Base-by-base conservation (phyloP, 2,113 vertebrate genomes). In the Gasterosteus aculeatus region DNA sequence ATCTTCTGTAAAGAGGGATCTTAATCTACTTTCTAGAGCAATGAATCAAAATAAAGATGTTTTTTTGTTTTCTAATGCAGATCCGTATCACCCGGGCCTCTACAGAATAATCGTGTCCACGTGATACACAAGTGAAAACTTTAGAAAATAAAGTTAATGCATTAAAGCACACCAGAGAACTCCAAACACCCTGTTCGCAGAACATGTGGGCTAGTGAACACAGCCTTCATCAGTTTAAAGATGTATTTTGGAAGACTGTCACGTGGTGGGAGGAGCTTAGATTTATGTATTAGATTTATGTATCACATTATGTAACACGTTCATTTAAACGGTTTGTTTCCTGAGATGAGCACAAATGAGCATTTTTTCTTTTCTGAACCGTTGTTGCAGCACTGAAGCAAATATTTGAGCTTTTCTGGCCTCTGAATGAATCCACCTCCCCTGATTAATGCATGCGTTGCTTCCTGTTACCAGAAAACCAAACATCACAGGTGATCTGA, bases 401-500 rank as follows among this genome's bases (percentile, higher is more conserved):
- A 60, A 71, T 72, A 62, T 66, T 62, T 75, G 14, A 66, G 46
- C 39, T 69, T 47, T 76, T 72, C 35, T 4, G 14, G 77, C 29
- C 44, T 67, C 3, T 0, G 18, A 31, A 47, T 35, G 33, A 38
- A 38, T 72, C 19, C 62, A 59, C 77, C 77, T 79, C 72, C 59
- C 54, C 16, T 68, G 56, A 42, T 58, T 54, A 79, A 58, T 82
- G 81, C 83, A 60, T 74, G 65, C 49, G 16, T 75, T 29, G 26
- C 66, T 60, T 76, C 54, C 56, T 80, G 6, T 75, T 69, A 75
- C 46, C 0, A 11, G 56, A 53, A 41, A 76, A 58, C 59, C 1
- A 75, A 82, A 39, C 56, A 62, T 69, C 75, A 72, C 54, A 76
- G 83, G 22, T 76, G 61, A 82, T 61, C 69, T 81, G 69, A 78